Base-by-base conservation (phyloP, 2,888 invertebrate genomes). In the Meiosimyza decipiens region DNA sequence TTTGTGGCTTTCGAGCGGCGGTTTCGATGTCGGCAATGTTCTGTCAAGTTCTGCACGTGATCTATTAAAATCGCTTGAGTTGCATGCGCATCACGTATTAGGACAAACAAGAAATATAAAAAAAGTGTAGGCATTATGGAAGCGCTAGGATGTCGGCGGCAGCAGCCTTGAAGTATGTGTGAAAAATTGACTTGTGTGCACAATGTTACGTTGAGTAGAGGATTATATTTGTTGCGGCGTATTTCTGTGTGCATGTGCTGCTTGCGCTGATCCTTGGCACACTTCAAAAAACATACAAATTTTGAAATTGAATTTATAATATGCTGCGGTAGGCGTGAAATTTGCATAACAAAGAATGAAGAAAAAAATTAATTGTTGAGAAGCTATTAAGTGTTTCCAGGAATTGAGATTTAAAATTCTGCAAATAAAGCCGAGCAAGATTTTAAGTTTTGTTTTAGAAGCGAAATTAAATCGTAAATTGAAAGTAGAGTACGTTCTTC, bases 61-160 rank as follows among this genome's bases (percentile, higher is more conserved):
- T 83, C 83, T 82, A 84, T 83, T 84, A 82, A 84, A 83, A 84
- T 84, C 83, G 84, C 83, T 84, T 82, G 81, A 80, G 77, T 79
- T 78, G 81, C 79, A 83, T 83, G 84, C 83, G 81, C 79, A 83
- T 84, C 83, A 83, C 83, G 83, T 83, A 63, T 15, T 40, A 9
- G 40, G 40, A 40, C 40, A 40, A 40, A 40, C 6, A 9, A 9
- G 0, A 13, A 18, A 13, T 9, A 40, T 3, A 54, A 54, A 54
- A 12, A n/a, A 18, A 54, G 7, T 16, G 47, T 22, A 15, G 33
- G 40, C 15, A 51, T 13, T 51, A 18, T n/a, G 13, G 15, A 40
- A 28, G 63, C 63, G 33, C 40, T 33, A 63, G 28, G 15, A 28
- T n/a, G 33, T 40, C 40, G 62, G 51, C 40, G 70, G 52, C n/a